Base-by-base conservation (phyloP, 2,797 vertebrate genomes). In the Mormyrops attenuatus region DNA sequence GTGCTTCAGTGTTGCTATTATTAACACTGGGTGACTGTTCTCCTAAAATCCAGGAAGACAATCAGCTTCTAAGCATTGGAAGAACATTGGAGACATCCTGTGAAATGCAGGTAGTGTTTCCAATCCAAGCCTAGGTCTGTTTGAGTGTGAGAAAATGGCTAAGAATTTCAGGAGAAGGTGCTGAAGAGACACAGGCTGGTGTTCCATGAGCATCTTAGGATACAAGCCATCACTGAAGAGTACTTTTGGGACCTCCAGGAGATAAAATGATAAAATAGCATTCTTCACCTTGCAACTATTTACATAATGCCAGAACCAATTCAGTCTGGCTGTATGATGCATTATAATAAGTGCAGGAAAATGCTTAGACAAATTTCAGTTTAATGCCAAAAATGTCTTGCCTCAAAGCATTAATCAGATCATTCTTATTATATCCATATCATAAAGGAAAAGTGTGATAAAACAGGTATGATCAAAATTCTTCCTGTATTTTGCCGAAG, bases 31-130 rank as follows among this genome's bases (percentile, higher is more conserved):
- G 60, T 88, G 34, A 87, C 55, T 50, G 60, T 20, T 55, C 63
- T 88, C 30, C 77, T 92, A 91, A 94, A 91, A 92, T 89, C 87
- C 91, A 90, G 90, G 90, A 80, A 91, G 88, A 73, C 89, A 92
- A 93, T 95, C 94, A 92, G 93, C 93, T 85, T 73, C 91, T 89
- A 92, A 93, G 88, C 86, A 11, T 88, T 50, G 44, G 50, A 90
- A 91, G 87, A 91, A 90, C 55, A 91, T 88, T 82, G 77, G 60
- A 41, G 55, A 85, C 82, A 73, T 90, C 88, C 88, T 87, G 88
- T 91, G 91, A 90, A 90, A 84, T 63, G 47, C 57, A 53, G 41
- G 63, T 80, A 47, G 89, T 44, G 6, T 22, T 57, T 80, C 88
- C 77, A 22, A 85, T 88, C 87, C 87, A 88, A 63, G 85, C 77